phyloP scores from a whole-genome alignment of 2,797 vertebrate species.

The Eurystomus glaucurus region DNA sequence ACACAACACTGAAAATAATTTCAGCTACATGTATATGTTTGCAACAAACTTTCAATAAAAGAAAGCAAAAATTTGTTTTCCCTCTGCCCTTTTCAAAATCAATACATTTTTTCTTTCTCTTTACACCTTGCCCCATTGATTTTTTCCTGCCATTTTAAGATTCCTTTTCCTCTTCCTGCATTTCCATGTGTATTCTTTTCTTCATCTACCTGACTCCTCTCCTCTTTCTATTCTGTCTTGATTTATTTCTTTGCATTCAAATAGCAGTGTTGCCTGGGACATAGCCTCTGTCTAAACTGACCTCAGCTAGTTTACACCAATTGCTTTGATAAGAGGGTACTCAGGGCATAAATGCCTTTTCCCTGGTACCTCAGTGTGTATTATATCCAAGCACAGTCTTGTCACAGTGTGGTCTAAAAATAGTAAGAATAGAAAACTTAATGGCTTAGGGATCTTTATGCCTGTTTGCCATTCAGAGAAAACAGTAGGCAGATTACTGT shows the following conservation, averaged over 20 bases:
- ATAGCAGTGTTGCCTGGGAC: neutral
- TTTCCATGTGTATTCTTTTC: neutral
- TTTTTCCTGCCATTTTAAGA: neutral
- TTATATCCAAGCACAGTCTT: neutral
- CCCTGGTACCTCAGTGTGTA: neutral
- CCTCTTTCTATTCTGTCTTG: neutral
- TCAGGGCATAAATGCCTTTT: neutral
- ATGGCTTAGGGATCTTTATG: neutral
- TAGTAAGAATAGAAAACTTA: neutral
- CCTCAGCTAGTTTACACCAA: neutral
- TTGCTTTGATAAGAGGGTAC: neutral
- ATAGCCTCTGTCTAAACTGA: neutral
- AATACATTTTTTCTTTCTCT: neutral
- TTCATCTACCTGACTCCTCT: neutral
- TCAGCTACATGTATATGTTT: neutral
- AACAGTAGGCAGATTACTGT: neutral
- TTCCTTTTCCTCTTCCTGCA: neutral
- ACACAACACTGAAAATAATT: neutral
- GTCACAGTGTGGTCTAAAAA: fast-evolving
- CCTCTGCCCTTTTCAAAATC: neutral
- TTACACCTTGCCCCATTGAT: neutral
- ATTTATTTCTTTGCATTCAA: neutral
- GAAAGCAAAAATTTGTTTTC: neutral
- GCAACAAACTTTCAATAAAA: neutral
- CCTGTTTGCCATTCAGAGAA: neutral